A percentile compares a stretch with the other conserved stretches of the same genome.
Conservation (phyloP, 1,140 invertebrate genomes). For the Drosophila miranda region DNA sequence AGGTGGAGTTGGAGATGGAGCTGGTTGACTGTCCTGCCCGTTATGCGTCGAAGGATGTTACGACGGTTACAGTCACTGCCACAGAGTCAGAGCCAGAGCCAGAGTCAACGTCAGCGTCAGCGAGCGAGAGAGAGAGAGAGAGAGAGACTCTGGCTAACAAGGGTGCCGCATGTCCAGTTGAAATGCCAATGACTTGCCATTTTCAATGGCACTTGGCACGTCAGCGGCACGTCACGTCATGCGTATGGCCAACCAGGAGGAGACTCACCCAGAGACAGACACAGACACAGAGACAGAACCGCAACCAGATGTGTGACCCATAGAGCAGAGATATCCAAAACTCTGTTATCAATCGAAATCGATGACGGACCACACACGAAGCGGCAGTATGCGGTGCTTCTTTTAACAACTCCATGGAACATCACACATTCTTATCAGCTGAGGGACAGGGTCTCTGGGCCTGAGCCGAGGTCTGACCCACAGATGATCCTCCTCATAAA, state of each 20-base stretch:
- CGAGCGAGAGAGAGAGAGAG: slow-evolving; percentile 19
- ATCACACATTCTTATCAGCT: slow-evolving; percentile 72
- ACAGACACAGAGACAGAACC: slow-evolving; percentile 19
- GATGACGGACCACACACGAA: slow-evolving; percentile 63
- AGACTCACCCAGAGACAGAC: slow-evolving; percentile 3
- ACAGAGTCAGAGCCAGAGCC: slow-evolving; percentile 6
- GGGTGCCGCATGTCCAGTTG: slow-evolving; percentile 79
- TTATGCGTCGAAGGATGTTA: slow-evolving; percentile 79
- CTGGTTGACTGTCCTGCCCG: slow-evolving; percentile 46
- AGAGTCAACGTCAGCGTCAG: slow-evolving; percentile 8
- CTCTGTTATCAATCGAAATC: slow-evolving; percentile 64
- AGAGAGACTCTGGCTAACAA: slow-evolving; percentile 67
- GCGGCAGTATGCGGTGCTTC: slow-evolving; percentile 62
- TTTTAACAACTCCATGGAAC: slow-evolving; percentile 71
- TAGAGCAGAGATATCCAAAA: slow-evolving; percentile 38
- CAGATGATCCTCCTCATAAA: slow-evolving; percentile 11
- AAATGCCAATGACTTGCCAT: slow-evolving; percentile 79
- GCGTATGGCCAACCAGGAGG: slow-evolving; percentile 51
- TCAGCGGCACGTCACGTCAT: slow-evolving; percentile 62
- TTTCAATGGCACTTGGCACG: slow-evolving; percentile 76
- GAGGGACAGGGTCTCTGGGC: not conserved
- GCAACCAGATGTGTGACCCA: slow-evolving; percentile 25
- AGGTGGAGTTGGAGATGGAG: slow-evolving; percentile 14
- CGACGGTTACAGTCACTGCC: slow-evolving; percentile 25
- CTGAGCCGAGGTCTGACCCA: not conserved